phyloP scores from a whole-genome alignment of 2,888 invertebrate species.

The Opisthograptis luteolata region DNA sequence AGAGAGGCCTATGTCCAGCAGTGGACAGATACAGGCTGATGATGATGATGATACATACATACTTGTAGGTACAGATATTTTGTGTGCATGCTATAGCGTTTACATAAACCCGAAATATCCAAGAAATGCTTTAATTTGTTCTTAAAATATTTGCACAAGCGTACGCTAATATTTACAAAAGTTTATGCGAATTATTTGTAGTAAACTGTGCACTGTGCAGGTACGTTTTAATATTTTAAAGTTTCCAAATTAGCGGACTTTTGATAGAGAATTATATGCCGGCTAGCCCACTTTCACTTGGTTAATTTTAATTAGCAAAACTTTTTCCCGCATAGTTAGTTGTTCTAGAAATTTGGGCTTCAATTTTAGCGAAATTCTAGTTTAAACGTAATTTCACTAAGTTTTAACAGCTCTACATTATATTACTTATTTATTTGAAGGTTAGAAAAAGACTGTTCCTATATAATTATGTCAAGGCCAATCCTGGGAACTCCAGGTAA shows the following conservation, averaged over 20 bases:
- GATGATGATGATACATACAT: too few relatives aligned
- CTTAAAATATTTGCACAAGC: constrained; percentile 7
- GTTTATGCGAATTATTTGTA: constrained; percentile 3
- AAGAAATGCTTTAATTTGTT: constrained; percentile 15
- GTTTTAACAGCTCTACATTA: background rate
- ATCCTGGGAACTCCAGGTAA: too few relatives aligned
- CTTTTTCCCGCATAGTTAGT: constrained; percentile 6
- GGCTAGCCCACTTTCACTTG: constrained; percentile 13
- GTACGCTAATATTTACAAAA: constrained; percentile 13
- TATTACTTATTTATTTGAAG: too few relatives aligned
- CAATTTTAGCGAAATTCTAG: constrained; percentile 1
- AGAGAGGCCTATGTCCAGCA: too few relatives aligned
- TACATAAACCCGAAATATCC: constrained; percentile 9
- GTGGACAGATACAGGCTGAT: too few relatives aligned
- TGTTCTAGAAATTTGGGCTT: constrained; percentile 1
- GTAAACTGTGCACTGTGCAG: background rate
- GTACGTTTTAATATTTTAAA: constrained; percentile 7
- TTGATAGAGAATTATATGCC: background rate
- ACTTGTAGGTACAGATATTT: too few relatives aligned
- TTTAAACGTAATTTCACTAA: background rate
- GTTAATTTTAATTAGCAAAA: constrained; percentile 13
- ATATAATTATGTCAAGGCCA: too few relatives aligned
- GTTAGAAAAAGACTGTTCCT: too few relatives aligned
- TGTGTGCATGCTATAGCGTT: background rate
- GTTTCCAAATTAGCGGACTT: background rate